Base-by-base conservation (phyloP, 2,888 invertebrate genomes). In the Cryptophagus acutangulus region DNA sequence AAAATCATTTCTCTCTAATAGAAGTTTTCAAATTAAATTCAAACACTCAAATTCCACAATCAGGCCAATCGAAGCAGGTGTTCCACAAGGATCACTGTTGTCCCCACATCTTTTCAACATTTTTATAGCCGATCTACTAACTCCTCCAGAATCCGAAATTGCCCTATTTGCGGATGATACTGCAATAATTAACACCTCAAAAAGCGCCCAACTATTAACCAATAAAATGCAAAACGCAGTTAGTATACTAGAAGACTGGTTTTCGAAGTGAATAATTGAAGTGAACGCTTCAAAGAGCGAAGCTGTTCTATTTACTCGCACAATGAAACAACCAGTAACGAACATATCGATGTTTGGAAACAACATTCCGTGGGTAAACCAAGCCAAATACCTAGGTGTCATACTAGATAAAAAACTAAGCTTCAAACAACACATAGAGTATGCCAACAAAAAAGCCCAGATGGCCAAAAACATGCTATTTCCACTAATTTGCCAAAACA, bases 91-190 rank as follows among this genome's bases (percentile, higher is more conserved):
- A 4, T 12, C 3, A 4, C n/a, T 26, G 12, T 4, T 26, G 3
- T 26, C 26, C 3, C 26, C 26, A 3, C 12, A 12, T 6, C 3
- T 26, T 12, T 26, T 26, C 26, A 26, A 26, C 9, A 26, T 26
- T 3, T 4, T 12, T 8, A 26, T 13, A 26, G 3, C n/a, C 26
- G 26, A 26, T 13, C n/a, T 26, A 4, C 26, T 13, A 6, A 26
- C 3, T 12, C 12, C 3, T n/a, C 12, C n/a, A 4, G n/a, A 12
- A 12, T 12, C 26, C n/a, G 12, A 26, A 4, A 6, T 26, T 3
- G 26, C 26, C 5, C n/a, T 26, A 8, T 26, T 12, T 13, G 26
- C 26, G n/a, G 26, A 26, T 26, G 26, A 26, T 26, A 26, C 26
- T 13, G 20, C 20, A 9, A 20, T 20, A 20, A 20, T 20, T 20